These are phyloP conservation scores for Eupithecia vulgata DNA, from an alignment of 2,888 invertebrate genomes.

Conservation along the genomic window DNA sequence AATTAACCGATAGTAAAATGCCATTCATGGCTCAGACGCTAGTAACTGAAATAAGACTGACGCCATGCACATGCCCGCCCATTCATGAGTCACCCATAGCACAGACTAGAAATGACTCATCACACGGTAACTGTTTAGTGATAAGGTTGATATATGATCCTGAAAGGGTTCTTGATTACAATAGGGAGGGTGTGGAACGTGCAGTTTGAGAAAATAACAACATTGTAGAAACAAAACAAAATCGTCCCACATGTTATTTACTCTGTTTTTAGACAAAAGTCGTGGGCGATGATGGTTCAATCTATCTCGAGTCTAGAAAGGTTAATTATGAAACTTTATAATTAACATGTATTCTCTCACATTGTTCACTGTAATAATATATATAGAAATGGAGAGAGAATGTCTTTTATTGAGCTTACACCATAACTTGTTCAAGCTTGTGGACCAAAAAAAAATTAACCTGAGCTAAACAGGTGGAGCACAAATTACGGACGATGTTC, in stretches of 20 bases:
- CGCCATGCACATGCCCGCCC: slow-evolving; percentile 19
- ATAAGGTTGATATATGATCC: background rate
- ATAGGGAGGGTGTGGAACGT: background rate
- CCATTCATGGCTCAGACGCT: slow-evolving; percentile 20
- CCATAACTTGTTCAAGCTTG: too few relatives aligned
- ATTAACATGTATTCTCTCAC: too few relatives aligned
- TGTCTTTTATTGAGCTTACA: too few relatives aligned
- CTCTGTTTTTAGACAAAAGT: too few relatives aligned
- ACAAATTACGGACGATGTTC: too few relatives aligned
- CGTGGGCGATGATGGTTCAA: too few relatives aligned
- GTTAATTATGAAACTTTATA: too few relatives aligned
- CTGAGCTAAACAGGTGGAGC: background rate
- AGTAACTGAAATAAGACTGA: slow-evolving; percentile 27
- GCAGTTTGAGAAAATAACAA: background rate
- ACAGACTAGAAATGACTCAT: slow-evolving; percentile 21
- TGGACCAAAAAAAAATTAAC: background rate
- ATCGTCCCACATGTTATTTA: too few relatives aligned
- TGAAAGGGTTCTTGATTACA: slow-evolving; percentile 3
- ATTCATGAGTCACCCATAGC: slow-evolving; percentile 18
- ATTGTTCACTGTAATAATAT: too few relatives aligned
- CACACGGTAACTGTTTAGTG: background rate
- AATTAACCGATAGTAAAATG: background rate
- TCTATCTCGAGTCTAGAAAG: too few relatives aligned
- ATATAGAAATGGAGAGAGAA: too few relatives aligned
- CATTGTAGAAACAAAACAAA: too few relatives aligned